phyloP scores from a whole-genome alignment of 2,888 invertebrate species.

The Drosophila meridiana region DNA sequence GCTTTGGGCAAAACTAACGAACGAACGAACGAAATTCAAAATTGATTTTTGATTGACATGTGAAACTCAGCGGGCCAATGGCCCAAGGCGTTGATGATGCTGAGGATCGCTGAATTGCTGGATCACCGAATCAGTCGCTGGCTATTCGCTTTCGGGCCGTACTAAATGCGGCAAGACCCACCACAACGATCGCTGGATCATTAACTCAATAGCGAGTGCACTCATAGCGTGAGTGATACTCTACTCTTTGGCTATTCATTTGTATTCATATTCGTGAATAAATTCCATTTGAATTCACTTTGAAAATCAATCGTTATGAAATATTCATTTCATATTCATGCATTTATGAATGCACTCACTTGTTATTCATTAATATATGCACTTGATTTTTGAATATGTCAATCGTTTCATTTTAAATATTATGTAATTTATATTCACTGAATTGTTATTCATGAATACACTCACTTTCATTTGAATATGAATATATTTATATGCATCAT shows the following conservation, averaged over 20 bases:
- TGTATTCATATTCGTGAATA: background rate
- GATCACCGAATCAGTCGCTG: constrained; percentile 2
- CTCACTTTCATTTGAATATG: background rate
- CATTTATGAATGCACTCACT: constrained; percentile 23
- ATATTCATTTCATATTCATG: background rate
- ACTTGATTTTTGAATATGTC: background rate
- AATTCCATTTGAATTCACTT: background rate
- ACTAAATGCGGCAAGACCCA: constrained; percentile 15
- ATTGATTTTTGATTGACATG: constrained; percentile 81
- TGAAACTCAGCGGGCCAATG: constrained; percentile 74
- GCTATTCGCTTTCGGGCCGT: background rate
- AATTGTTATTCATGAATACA: constrained; percentile 6
- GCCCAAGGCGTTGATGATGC: constrained; percentile 42
- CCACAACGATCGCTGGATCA: constrained; percentile 14
- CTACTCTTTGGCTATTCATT: background rate
- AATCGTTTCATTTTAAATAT: too few species aligned
- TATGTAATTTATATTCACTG: background rate
- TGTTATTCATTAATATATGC: constrained; percentile 1
- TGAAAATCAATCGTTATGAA: background rate
- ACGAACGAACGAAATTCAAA: constrained; percentile 62
- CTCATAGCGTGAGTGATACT: constrained; percentile 44
- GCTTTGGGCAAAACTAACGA: constrained; percentile 60
- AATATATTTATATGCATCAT: background rate
- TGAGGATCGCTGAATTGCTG: constrained; percentile 11
- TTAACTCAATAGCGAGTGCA: constrained; percentile 42